Conservation (phyloP, 2,888 invertebrate species). For the Hypomecis atomaria region DNA sequence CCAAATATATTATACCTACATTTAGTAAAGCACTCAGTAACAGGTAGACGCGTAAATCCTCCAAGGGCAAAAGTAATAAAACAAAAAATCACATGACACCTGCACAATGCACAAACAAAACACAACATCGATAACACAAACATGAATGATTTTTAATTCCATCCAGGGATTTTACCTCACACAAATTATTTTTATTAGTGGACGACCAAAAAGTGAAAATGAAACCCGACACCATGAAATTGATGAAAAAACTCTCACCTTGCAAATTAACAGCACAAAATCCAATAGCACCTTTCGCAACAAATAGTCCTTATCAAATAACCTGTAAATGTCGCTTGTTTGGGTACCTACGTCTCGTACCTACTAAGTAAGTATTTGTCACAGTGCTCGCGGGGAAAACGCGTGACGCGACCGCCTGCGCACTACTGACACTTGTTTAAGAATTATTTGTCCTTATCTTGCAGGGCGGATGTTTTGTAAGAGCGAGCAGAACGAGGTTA, state of each 20-base stretch:
- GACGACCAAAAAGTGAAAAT: conserved; percentile 51
- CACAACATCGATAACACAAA: not conserved
- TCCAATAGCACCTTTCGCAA: conserved; percentile 40
- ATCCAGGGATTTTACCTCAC: not conserved
- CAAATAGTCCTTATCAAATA: conserved; percentile 39
- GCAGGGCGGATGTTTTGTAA: conserved; percentile 14
- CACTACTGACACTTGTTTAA: conserved; percentile 38
- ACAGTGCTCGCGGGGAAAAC: conserved; percentile 53
- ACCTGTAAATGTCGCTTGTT: conserved; percentile 37
- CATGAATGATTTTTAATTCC: not conserved
- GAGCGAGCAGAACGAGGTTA: conserved; percentile 47
- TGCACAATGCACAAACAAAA: conserved; percentile 12
- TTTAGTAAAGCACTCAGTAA: too few relatives aligned
- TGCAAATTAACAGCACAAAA: conserved; percentile 24
- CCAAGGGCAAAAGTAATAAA: not conserved
- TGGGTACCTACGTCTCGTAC: too few relatives aligned
- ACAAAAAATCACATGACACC: conserved; percentile 17
- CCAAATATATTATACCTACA: too few relatives aligned
- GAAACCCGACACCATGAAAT: conserved; percentile 14
- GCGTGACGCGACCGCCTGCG: conserved; percentile 59
- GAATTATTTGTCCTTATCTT: conserved; percentile 31
- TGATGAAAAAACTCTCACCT: conserved; percentile 45
- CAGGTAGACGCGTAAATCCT: too few relatives aligned
- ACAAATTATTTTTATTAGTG: conserved; percentile 42
- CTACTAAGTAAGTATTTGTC: conserved; percentile 52